Base-by-base conservation (phyloP, 2,797 vertebrate genomes). In the Menidia menidia region DNA sequence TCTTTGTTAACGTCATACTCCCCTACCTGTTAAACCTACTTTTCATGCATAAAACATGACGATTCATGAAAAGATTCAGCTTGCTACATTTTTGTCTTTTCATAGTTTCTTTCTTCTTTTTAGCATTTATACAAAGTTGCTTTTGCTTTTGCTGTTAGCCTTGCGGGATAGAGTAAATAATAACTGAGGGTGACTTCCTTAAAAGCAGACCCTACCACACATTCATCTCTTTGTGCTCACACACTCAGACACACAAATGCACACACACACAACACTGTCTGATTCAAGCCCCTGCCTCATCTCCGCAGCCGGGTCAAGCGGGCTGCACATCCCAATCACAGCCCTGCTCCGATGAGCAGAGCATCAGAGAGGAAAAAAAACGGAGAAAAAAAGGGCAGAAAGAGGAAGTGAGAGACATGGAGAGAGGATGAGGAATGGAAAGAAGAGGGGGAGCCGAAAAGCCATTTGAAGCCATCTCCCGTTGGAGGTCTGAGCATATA, bases 41-140 rank as follows among this genome's bases (percentile, higher is more conserved):
- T 31, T 72, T 81, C 75, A 91, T 90, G 88, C 89, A 92, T 92
- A 91, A 93, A 90, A 91, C 88, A 91, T 92, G 88, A 62, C 83
- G n/a, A n/a, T n/a, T n/a, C n/a, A 78, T 80, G 76, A 65, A 30
- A 71, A 51, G 80, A 74, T 63, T 6, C 45, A 35, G 11, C 78
- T 67, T 66, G 25, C 25, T 25, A 25, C 25, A 2, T 25, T 25
- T 86, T 85, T 85, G 55, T 89, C 84, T 90, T 90, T 89, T 83
- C 59, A 88, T 82, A 84, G 25, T 25, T 25, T 25, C 25, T 25
- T 25, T 25, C 25, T 25, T 25, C 25, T 25, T 25, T 25, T 25
- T 25, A 78, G 77, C 62, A 86, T 85, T 68, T 82, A 85, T 88
- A 44, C 87, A 73, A 84, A 89, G 81, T 88, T 77, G 33, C 42